These are phyloP conservation scores for Drosophila melanica DNA, from an alignment of 1,140 invertebrate species.

Conservation along the genomic window DNA sequence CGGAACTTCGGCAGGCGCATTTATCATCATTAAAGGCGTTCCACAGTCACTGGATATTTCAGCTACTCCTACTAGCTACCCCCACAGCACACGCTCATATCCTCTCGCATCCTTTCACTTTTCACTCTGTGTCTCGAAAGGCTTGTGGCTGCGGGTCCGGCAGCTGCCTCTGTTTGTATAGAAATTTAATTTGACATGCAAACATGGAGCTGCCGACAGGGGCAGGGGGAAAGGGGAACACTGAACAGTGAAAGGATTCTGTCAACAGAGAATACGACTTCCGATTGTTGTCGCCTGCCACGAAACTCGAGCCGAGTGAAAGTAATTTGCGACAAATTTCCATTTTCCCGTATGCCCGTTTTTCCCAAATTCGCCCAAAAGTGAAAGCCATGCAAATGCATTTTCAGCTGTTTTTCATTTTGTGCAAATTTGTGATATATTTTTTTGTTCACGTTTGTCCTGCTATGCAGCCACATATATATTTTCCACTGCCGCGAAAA, in stretches of 20 bases:
- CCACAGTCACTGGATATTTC: slow-evolving; percentile 34
- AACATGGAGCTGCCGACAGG: slow-evolving; percentile 44
- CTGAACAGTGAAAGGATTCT: slow-evolving; percentile 68
- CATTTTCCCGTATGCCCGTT: slow-evolving; percentile 28
- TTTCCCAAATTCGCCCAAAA: slow-evolving; percentile 26
- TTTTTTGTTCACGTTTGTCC: slow-evolving; percentile 30
- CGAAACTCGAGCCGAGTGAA: slow-evolving; percentile 68
- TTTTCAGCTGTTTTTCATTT: slow-evolving; percentile 62
- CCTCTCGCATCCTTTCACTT: slow-evolving; percentile 65
- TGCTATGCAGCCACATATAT: slow-evolving; percentile 34
- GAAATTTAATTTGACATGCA: slow-evolving; percentile 82
- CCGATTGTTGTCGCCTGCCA: slow-evolving; percentile 43
- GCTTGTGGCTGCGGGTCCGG: slow-evolving; percentile 63
- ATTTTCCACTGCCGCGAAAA: background rate
- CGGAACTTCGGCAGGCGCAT: slow-evolving; percentile 73
- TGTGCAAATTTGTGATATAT: slow-evolving; percentile 17
- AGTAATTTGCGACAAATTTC: slow-evolving; percentile 82
- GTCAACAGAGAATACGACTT: slow-evolving; percentile 27
- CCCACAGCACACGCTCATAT: slow-evolving; percentile 35
- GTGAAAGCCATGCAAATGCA: slow-evolving; percentile 79
- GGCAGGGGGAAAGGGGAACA: background rate
- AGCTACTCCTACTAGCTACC: slow-evolving; percentile 3
- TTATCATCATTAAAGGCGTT: slow-evolving; percentile 79
- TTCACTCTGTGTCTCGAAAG: slow-evolving; percentile 37
- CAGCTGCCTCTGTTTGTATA: slow-evolving; percentile 77